Base-by-base conservation (phyloP, 2,113 vertebrate species). In the Agapornis roseicollis region DNA sequence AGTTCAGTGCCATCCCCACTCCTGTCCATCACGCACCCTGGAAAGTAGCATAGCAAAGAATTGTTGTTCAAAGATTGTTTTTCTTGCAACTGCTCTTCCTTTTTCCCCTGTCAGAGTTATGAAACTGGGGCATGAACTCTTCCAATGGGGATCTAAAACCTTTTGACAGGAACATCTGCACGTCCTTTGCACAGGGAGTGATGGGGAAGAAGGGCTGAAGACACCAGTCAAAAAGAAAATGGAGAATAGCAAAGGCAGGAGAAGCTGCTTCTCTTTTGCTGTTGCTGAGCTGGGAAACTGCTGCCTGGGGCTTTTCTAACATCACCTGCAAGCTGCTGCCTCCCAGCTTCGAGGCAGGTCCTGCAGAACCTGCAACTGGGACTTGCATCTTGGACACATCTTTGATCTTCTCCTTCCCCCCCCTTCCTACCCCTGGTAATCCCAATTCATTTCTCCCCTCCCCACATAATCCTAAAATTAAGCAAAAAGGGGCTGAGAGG, bases 91-190 rank as follows among this genome's bases (percentile, higher is more conserved):
- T 55, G n/a, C 10, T 85, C 29, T 84, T 81, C 73, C n/a, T 47
- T 80, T 74, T 50, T 7, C 14, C 55, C 23, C 39, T 74, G 63
- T 72, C 44, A 23, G 47, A 61, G 27, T 87, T 94, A 82, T n/a
- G 88, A 96, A 92, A 93, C 63, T n/a, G 47, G 85, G 81, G 18
- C 63, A 65, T 29, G 76, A 93, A 77, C 92, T 80, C 58, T 83
- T 94, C 63, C 53, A 83, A 68, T 3, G 0, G n/a, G 49, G 73
- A 60, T 50, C 70, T 74, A 18, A 89, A 78, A 71, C 53, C 31
- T 73, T 85, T 69, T 49, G 28, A 61, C 4, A 2, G 82, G 71
- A 91, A 78, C 78, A 55, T 47, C 81, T 80, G 60, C 31, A 7
- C 11, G 16, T 76, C 65, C 56, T 81, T 5, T 0, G 70, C 70